Percentiles rank a stretch among this genome's conserved stretches.
Conservation (phyloP, 2,797 vertebrate species). For the Leucoraja ocellata region DNA sequence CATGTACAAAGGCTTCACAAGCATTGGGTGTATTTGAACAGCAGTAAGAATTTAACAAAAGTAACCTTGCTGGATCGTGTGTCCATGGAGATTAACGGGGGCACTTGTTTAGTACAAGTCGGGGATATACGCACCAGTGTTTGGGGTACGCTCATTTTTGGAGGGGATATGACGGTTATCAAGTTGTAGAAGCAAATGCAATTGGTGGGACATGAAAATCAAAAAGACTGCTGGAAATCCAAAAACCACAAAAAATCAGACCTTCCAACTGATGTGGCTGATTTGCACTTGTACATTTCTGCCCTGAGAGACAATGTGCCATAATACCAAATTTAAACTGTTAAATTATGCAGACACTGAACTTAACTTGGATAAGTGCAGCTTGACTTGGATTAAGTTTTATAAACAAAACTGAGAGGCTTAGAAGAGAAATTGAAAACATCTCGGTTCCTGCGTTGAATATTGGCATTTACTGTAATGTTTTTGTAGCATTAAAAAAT, state of each 20-base stretch:
- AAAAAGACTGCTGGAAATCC: too few species aligned
- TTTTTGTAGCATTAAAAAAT: background rate
- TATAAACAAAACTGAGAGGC: background rate
- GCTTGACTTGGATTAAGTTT: background rate
- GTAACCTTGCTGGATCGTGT: background rate
- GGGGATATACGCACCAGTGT: too few species aligned
- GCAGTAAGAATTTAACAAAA: background rate
- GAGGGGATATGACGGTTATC: background rate
- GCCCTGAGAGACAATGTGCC: background rate
- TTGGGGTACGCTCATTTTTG: too few species aligned
- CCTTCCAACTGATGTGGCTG: background rate
- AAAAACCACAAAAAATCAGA: background rate
- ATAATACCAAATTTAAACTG: background rate
- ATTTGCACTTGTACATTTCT: background rate
- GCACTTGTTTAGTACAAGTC: too few species aligned
- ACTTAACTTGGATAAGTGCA: background rate
- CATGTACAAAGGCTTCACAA: background rate
- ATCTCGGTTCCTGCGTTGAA: background rate
- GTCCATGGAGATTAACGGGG: background rate
- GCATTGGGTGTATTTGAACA: background rate
- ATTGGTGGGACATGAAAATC: background rate
- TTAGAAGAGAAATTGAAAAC: conserved; percentile 23
- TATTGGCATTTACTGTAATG: conserved; percentile 17
- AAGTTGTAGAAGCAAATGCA: background rate
- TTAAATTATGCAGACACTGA: background rate